Evolutionary conservation across 64 coral and sea anemone genomes (phyloP).

Genomic region (Montipora cactus): DNA sequence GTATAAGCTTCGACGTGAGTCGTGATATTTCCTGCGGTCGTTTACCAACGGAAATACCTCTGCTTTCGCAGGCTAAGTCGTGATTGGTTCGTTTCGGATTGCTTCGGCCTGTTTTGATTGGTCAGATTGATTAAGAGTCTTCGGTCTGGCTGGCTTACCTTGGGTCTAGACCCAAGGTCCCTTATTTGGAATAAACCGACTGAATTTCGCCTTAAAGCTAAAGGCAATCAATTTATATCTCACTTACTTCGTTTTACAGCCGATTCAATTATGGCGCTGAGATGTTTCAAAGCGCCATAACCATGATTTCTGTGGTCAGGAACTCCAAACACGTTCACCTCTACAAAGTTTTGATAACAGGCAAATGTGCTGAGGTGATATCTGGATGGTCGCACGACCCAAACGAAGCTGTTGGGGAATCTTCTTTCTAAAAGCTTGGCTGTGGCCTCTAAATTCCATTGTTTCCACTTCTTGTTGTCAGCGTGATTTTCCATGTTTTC

Average conservation of each 20-base stretch:
- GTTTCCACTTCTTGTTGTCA: conserved; percentile 84
- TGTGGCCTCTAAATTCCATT: conserved; percentile 95
- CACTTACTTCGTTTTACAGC: conserved; percentile 74
- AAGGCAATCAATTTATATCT: not conserved
- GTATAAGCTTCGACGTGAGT: not conserved
- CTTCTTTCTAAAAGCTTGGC: conserved; percentile 73
- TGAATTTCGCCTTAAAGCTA: not conserved
- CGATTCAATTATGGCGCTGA: conserved; percentile 65
- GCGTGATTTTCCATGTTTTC: conserved; percentile 89
- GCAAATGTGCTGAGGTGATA: conserved; percentile 83
- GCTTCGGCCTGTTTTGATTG: not conserved
- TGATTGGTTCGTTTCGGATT: not conserved
- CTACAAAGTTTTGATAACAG: conserved; percentile 95
- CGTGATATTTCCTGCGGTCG: no score
- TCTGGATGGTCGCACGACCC: conserved; percentile 84
- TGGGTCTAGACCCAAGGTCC: no score
- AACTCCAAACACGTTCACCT: conserved; percentile 82
- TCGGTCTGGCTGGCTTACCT: not conserved
- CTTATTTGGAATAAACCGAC: not conserved
- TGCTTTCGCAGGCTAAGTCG: not conserved
- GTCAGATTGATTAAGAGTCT: not conserved
- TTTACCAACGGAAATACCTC: no score
- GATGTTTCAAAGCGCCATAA: conserved; percentile 77
- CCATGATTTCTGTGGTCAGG: conserved; percentile 91
- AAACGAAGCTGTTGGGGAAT: conserved; percentile 95